phyloP scores from a whole-genome alignment of 2,797 vertebrate genomes.

The Coregonus sp. region DNA sequence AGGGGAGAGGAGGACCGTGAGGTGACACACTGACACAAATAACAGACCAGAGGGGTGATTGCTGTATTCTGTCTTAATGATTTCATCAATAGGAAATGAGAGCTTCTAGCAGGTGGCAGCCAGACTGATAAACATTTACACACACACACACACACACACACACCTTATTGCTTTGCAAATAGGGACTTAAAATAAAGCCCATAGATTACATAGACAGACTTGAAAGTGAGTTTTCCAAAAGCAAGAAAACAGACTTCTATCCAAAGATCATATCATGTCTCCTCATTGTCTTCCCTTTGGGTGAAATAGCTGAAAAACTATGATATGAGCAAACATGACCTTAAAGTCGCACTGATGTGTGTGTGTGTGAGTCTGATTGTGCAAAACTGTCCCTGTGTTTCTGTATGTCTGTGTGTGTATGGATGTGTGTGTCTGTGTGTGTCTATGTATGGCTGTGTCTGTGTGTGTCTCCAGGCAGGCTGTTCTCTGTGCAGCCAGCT shows the following conservation, averaged over 20 bases:
- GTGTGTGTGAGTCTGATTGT: not conserved
- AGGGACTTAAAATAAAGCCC: no score
- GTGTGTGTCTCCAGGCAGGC: not conserved
- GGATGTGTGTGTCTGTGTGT: not conserved
- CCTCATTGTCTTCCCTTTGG: not conserved
- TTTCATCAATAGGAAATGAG: slow-evolving; percentile 3
- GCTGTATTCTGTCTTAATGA: not conserved
- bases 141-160: not conserved
- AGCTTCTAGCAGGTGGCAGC: not conserved
- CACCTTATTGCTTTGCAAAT: not conserved
- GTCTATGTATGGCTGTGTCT: not conserved
- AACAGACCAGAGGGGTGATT: not conserved
- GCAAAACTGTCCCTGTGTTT: not conserved
- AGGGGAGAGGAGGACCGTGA: not conserved
- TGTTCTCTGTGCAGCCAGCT: not conserved
- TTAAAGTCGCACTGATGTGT: no score
- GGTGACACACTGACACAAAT: not conserved
- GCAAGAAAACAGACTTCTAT: not conserved
- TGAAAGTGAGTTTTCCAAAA: not conserved
- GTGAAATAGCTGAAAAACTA: not conserved
- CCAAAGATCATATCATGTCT: not conserved
- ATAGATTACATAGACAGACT: no score
- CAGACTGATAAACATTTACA: not conserved
- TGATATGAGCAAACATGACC: no score
- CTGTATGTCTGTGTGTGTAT: not conserved